phyloP scores from a whole-genome alignment of 2,113 vertebrate species.

The Glaucidium brasilianum region DNA sequence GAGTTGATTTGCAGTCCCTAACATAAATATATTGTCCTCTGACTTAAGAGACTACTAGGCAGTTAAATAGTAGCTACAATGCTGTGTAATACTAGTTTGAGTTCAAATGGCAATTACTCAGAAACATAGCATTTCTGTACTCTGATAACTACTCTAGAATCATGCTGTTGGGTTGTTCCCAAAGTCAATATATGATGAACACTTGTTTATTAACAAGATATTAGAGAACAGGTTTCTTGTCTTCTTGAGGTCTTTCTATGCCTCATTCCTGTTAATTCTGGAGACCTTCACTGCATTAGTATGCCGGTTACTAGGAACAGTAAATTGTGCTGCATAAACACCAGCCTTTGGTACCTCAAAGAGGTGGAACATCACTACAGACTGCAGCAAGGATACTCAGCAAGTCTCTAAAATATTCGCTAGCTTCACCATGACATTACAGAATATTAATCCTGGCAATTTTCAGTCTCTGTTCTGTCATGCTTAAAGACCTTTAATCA shows the following conservation, averaged over 20 bases:
- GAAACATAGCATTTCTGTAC: background rate
- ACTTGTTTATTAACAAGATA: background rate
- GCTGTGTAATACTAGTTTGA: background rate
- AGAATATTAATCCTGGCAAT: background rate
- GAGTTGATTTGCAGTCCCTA: background rate
- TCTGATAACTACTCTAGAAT: background rate
- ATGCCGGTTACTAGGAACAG: background rate
- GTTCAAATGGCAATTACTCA: background rate
- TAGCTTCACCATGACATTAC: background rate
- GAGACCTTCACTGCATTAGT: background rate
- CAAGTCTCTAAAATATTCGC: background rate
- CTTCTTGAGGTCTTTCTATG: background rate
- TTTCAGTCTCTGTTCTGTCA: background rate
- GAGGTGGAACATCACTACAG: background rate
- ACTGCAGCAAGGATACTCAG: background rate
- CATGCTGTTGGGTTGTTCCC: background rate
- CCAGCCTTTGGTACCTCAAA: background rate
- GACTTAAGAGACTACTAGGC: background rate
- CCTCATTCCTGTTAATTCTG: background rate
- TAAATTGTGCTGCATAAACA: background rate
- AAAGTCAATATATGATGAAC: background rate
- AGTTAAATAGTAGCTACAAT: background rate
- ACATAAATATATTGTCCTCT: background rate
- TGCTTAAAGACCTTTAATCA: conserved; percentile 22
- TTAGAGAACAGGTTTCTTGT: background rate